Evolutionary conservation across 2,113 vertebrate species (phyloP), one percentile per base, ranked within the genome.

Genomic region (Acinonyx jubatus): DNA sequence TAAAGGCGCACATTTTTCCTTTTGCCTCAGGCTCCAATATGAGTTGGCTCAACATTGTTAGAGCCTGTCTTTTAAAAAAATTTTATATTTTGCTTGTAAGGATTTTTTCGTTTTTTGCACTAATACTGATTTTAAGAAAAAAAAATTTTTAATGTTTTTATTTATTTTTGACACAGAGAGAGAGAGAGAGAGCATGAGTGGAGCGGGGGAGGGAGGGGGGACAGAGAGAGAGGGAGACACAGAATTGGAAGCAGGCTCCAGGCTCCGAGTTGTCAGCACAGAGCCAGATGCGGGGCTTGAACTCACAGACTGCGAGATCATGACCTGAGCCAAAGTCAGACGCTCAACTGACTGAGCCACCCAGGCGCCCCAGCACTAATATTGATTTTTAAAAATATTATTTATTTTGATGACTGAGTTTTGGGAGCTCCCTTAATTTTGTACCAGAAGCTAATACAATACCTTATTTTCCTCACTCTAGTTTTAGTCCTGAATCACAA

Each of bases 301-400:
- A 45, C 45, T 45, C 45, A 45, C 45, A 45, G 45, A 45, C 45
- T 45, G 45, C 7, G 8, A 45, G 45, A 45, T 45, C 45, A 45
- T 45, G 45, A 45, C 45, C 7, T 45, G 1, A 45, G 8, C 45
- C 45, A 45, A 45, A 45, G 45, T 45, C 45, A 45, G 45, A 45
- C 8, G 8, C 45, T 45, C 45, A 45, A 45, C 8, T 1, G 45
- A 45, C 45, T 45, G 45, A 45, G 45, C 45, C 45, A 45, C 45
- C 45, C 45, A 45, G 45, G 45, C 1, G 45, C 8, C 45, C 45
- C 45, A 45, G 71, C 33, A 57, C 27, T 66, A 78, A 88, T 61
- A 78, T 89, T 89, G 11, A 63, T 84, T 76, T 89, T 78, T 78
- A 16, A 65, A 89, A 96, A 84, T 71, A 74, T 48, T 68, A n/a